Evolutionary conservation across 2,113 vertebrate genomes (phyloP).

Genomic region (Myiozetetes cayanensis): DNA sequence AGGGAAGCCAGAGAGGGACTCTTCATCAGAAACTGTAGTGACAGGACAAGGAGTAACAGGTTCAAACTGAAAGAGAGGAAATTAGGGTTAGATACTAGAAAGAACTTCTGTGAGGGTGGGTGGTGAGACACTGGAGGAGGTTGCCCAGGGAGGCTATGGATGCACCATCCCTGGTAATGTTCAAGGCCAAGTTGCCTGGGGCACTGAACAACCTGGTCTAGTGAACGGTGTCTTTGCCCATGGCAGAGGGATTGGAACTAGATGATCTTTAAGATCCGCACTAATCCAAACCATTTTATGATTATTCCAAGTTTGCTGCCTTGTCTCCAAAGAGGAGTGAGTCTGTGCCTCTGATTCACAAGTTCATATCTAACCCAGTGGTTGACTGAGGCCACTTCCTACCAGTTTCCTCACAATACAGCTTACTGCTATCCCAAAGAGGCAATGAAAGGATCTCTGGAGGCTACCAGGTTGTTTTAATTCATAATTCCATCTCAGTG

Average conservation of each 20-base stretch:
- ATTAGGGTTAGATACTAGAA: neutral
- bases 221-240: neutral
- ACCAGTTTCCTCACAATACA: neutral
- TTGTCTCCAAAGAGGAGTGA: neutral
- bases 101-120: neutral
- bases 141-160: neutral
- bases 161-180: neutral
- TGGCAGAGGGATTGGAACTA: neutral
- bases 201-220: neutral
- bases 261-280: neutral
- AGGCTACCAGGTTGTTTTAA: neutral
- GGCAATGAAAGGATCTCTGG: neutral
- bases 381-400: neutral
- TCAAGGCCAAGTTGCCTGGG: neutral
- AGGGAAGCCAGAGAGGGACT: neutral
- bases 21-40: neutral
- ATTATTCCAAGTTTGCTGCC: neutral
- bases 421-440: neutral
- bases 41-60: neutral
- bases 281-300: neutral
- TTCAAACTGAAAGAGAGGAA: neutral
- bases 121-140: neutral
- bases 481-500: neutral
- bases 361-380: neutral
- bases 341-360: neutral